Evolutionary conservation across 1,140 invertebrate genomes (phyloP).

Genomic region (Lasioglossum albipes): DNA sequence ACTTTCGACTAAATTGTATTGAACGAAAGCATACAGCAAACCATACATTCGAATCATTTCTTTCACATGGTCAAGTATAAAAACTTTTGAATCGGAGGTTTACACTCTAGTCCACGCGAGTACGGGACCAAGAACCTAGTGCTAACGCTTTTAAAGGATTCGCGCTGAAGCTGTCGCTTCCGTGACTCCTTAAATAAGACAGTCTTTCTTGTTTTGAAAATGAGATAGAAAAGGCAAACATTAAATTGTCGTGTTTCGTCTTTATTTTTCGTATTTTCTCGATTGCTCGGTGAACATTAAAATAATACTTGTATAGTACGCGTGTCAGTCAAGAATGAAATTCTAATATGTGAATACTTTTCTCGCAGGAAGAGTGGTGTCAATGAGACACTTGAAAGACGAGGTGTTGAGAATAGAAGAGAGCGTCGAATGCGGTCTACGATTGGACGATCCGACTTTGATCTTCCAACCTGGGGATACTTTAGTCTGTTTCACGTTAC

Average conservation of each 20-base stretch:
- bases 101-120: too few relatives aligned
- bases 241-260: background rate
- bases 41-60: too few relatives aligned
- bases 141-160: background rate
- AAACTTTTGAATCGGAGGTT: too few relatives aligned
- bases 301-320: conserved; percentile 9
- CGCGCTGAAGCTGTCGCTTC: background rate
- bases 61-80: too few relatives aligned
- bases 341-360: conserved; percentile 18
- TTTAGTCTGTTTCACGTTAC: conserved; percentile 88
- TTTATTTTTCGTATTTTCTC: background rate
- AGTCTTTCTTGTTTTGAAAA: background rate
- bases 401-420: conserved; percentile 92
- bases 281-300: background rate
- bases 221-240: background rate
- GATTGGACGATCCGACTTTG: conserved; percentile 84
- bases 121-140: too few relatives aligned
- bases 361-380: conserved; percentile 85
- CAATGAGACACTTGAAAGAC: conserved; percentile 93
- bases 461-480: conserved; percentile 88
- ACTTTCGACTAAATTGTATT: too few relatives aligned
- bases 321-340: background rate
- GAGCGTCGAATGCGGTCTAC: conserved; percentile 93
- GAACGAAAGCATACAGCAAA: too few relatives aligned
- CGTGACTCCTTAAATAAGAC: background rate